Evolutionary conservation across 2,113 vertebrate genomes (phyloP).

Genomic region (Martes martes): DNA sequence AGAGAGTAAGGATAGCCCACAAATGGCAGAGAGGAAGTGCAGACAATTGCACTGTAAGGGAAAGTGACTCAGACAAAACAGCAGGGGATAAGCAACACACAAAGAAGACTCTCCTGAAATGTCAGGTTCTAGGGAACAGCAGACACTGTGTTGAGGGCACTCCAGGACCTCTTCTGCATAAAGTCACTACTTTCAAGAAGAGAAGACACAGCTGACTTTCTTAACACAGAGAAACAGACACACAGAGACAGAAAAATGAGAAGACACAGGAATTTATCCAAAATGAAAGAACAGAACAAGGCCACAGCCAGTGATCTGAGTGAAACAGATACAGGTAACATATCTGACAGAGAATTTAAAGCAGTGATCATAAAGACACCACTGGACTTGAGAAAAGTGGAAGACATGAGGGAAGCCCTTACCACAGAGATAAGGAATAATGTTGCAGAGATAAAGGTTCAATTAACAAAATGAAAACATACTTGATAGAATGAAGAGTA

Average conservation of each 20-base stretch:
- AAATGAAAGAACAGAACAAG: no score
- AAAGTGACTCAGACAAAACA: not conserved
- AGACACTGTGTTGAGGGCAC: not conserved
- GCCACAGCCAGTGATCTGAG: no score
- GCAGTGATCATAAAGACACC: no score
- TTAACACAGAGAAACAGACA: no score
- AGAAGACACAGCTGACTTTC: no score
- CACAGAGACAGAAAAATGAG: no score
- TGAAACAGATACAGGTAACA: no score
- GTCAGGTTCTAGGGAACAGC: not conserved
- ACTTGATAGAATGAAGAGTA: not conserved
- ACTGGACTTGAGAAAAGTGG: not conserved
- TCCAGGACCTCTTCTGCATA: not conserved
- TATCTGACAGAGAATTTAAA: no score
- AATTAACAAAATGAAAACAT: not conserved
- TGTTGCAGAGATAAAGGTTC: not conserved
- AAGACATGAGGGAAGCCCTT: not conserved
- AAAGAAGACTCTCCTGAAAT: not conserved
- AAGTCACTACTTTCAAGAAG: no score
- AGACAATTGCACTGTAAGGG: not conserved
- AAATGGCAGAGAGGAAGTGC: not conserved
- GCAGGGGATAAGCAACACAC: not conserved
- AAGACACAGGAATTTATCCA: no score
- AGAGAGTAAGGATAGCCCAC: not conserved
- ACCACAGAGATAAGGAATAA: not conserved